Base-by-base conservation (phyloP, 2,888 invertebrate genomes). In the Parnassius apollo region DNA sequence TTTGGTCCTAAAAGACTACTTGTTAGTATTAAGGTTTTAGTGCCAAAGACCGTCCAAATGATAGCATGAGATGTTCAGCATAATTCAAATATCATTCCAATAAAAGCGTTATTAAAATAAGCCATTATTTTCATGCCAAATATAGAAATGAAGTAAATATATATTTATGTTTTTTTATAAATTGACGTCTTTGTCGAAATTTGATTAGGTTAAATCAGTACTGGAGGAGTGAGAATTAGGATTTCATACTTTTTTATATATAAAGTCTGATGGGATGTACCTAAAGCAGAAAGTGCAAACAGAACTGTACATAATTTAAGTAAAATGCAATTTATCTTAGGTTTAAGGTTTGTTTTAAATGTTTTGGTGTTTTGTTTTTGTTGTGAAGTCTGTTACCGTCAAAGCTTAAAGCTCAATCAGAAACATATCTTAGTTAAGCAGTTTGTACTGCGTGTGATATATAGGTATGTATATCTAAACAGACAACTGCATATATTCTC, bases 11-110 rank as follows among this genome's bases (percentile, higher is more conserved):
- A 72, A 78, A 83, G 83, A 85, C 84, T 72, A 60, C 61, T 73
- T 76, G 66, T 71, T 84, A 87, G 84, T 80, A 75, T 69, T 89
- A 90, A 88, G 85, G 75, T 82, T 85, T 83, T 86, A 84, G 91
- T 91, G 91, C 91, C 91, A 91, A 91, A 91, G 91, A 90, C 84
- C 82, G 83, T 91, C 90, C 91, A 91, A 91, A 91, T 87, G 82
- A 82, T 77, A 75, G 77, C 77, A 76, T 79, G 77, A 79, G 76
- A 80, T 81, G 80, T 80, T 81, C 81, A 80, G 79, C 77, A 75
- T 81, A 76, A 82, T 81, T 71, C 82, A 79, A 79, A 77, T 81
- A 83, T 79, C 89, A 88, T 90, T 90, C 90, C 90, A 87, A 75
- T 80, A 76, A 72, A 57, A 76, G 73, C 72, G 76, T 76, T 63